Conservation (phyloP, 2,888 invertebrate species). For the Phrixothrix hirtus region DNA sequence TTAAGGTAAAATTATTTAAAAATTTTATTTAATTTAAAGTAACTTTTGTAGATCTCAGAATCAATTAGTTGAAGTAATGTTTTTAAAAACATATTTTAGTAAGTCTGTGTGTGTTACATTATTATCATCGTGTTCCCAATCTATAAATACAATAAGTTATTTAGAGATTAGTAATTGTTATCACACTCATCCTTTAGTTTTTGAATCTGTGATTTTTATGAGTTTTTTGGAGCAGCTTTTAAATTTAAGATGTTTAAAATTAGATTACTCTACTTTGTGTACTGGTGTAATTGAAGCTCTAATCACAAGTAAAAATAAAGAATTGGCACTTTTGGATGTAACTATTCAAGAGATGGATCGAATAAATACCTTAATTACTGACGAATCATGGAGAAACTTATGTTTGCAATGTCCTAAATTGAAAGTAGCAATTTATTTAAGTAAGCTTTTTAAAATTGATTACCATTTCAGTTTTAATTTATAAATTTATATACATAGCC, state of each 20-base stretch:
- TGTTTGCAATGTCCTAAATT: constrained; percentile 52
- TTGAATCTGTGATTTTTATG: constrained; percentile 39
- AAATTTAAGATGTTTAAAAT: constrained; percentile 50
- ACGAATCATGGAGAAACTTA: constrained; percentile 54
- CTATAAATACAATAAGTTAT: constrained; percentile 48
- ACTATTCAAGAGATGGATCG: constrained; percentile 55
- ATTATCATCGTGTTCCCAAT: constrained; percentile 52
- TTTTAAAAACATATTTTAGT: constrained; percentile 56
- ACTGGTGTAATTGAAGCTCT: constrained; percentile 54
- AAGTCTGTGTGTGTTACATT: constrained; percentile 55
- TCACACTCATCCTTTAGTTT: constrained; percentile 52
- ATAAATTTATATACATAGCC: neutral
- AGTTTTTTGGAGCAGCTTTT: constrained; percentile 51
- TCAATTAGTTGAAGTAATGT: constrained; percentile 51
- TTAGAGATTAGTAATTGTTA: constrained; percentile 57
- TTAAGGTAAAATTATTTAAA: constrained; percentile 45
- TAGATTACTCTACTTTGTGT: constrained; percentile 58
- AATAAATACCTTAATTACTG: constrained; percentile 52
- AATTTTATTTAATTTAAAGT: neutral
- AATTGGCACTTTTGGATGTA: constrained; percentile 52
- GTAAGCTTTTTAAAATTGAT: constrained; percentile 31
- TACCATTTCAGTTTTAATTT: neutral
- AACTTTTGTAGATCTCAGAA: constrained; percentile 51
- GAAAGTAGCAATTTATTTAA: constrained; percentile 49
- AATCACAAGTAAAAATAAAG: constrained; percentile 49